Percentiles rank a stretch among this genome's conserved stretches.
Evolutionary conservation across 2,888 invertebrate genomes (phyloP).

Genomic region (Lordiphosa fenestrarum): DNA sequence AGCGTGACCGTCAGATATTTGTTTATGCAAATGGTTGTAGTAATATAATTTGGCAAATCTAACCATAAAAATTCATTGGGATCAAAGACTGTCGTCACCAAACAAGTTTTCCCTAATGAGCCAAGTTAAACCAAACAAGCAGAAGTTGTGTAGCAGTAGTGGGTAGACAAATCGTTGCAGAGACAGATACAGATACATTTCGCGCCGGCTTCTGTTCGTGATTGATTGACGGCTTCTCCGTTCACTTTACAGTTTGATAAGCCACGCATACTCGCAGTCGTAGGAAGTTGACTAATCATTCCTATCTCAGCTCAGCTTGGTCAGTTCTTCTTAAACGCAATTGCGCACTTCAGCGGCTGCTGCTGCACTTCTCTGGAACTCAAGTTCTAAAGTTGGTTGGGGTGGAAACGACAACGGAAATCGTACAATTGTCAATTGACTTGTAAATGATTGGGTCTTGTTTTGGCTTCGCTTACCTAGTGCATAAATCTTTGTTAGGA

Average conservation of each 20-base stretch:
- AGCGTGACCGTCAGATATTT: conserved; percentile 53
- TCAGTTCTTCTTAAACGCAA: background rate
- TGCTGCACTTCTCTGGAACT: conserved; percentile 15
- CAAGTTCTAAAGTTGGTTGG: conserved; percentile 13
- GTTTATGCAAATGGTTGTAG: conserved; percentile 11
- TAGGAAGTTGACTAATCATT: too few species aligned
- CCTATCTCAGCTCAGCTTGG: too few species aligned
- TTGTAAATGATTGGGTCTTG: conserved; percentile 47
- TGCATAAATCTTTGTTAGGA: conserved; percentile 65
- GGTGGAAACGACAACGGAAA: conserved; percentile 50
- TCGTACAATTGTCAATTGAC: conserved; percentile 65
- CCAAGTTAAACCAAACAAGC: conserved; percentile 42
- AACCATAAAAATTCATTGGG: conserved; percentile 18
- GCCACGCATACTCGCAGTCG: too few species aligned
- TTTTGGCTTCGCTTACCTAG: conserved; percentile 18
- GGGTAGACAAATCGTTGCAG: conserved; percentile 4
- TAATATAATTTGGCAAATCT: conserved; percentile 52
- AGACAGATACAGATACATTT: conserved; percentile 1
- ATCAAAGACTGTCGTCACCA: conserved; percentile 35
- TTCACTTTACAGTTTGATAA: too few species aligned
- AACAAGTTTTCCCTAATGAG: conserved; percentile 50
- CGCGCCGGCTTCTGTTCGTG: too few species aligned
- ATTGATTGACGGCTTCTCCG: too few species aligned
- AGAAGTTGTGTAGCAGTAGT: conserved; percentile 4
- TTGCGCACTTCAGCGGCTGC: conserved; percentile 4